Evolutionary conservation across 2,888 invertebrate species (phyloP).

Genomic region (Phortica okadai): DNA sequence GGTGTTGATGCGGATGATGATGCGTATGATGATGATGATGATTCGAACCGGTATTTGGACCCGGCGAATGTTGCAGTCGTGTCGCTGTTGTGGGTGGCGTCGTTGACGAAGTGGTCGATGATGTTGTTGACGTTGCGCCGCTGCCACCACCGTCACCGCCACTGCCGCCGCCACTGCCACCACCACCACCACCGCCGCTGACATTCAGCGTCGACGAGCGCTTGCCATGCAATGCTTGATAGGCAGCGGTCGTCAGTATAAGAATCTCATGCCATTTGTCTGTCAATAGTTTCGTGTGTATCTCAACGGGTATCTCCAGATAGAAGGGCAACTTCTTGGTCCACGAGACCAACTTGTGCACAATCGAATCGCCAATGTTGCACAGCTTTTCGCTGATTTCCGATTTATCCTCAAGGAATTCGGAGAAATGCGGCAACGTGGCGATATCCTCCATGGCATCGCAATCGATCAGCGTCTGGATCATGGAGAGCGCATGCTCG

Average conservation of each 20-base stretch:
- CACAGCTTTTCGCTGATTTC: slow-evolving; percentile 94
- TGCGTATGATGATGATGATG: slow-evolving; percentile 25
- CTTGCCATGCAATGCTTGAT: slow-evolving; percentile 91
- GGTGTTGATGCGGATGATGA: background rate
- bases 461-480: slow-evolving; percentile 94
- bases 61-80: slow-evolving; percentile 12
- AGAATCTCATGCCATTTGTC: slow-evolving; percentile 99
- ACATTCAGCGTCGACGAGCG: slow-evolving; percentile 41
- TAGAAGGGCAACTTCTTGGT: slow-evolving; percentile 98
- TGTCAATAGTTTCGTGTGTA: slow-evolving; percentile 95
- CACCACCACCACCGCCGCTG: slow-evolving; percentile 13
- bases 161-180: background rate
- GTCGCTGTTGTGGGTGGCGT: slow-evolving; percentile 16
- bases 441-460: slow-evolving; percentile 98
- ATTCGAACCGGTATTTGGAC: background rate
- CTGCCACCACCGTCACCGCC: slow-evolving; percentile 1
- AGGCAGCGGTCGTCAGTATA: slow-evolving; percentile 94
- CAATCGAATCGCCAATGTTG: slow-evolving; percentile 98
- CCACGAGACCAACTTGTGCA: slow-evolving; percentile 99
- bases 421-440: slow-evolving; percentile 92
- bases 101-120: slow-evolving; percentile 31
- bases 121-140: slow-evolving; percentile 34
- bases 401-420: slow-evolving; percentile 92
- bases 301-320: slow-evolving; percentile 95
- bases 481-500: slow-evolving; percentile 91